These are phyloP conservation scores for Himalopsyche kuldschensis DNA, from an alignment of 2,888 invertebrate species.

Conservation along the genomic window DNA sequence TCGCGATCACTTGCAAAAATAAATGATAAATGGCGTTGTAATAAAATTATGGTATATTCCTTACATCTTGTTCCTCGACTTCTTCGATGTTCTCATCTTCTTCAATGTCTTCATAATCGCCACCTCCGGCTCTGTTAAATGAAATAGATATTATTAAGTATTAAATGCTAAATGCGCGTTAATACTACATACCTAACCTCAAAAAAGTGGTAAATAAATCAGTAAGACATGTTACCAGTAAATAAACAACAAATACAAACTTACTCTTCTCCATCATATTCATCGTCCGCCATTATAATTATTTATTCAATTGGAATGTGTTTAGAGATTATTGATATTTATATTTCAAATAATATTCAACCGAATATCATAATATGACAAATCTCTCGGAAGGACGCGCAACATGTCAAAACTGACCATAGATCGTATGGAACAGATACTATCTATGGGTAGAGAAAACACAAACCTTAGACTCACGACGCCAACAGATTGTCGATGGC, in stretches of 20 bases:
- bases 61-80: conserved; percentile 76
- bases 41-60: not conserved
- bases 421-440: too few species aligned
- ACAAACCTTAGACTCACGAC: too few species aligned
- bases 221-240: not conserved
- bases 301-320: not conserved
- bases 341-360: too few species aligned
- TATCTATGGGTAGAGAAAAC: too few species aligned
- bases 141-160: not conserved
- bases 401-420: too few species aligned
- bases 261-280: conserved; percentile 81
- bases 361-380: too few species aligned
- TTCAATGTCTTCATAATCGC: conserved; percentile 88
- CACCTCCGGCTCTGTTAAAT: conserved; percentile 64
- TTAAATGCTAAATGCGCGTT: not conserved
- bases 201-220: not conserved
- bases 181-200: not conserved
- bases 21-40: not conserved
- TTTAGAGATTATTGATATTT: too few species aligned
- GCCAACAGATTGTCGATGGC: too few species aligned
- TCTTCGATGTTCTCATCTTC: conserved; percentile 88
- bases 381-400: too few species aligned
- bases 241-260: conserved; percentile 44
- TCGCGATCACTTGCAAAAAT: too few species aligned
- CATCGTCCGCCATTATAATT: conserved; percentile 77